These are phyloP conservation scores for Chamaetylas fuelleborni DNA, from an alignment of 2,113 vertebrate genomes.

Conservation along the genomic window DNA sequence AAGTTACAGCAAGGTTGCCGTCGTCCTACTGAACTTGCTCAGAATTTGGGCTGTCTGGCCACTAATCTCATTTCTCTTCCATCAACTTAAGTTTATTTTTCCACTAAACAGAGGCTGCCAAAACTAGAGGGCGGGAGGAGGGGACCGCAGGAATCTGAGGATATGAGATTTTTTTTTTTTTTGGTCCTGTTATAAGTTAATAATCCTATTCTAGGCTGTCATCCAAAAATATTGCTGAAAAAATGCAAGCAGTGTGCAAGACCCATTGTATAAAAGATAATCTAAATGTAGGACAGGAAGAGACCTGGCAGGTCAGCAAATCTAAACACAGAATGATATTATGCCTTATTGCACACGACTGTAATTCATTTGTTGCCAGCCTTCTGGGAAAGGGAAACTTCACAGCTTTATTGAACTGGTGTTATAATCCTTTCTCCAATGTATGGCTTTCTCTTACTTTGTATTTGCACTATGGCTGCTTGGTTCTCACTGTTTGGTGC, in stretches of 20 bases:
- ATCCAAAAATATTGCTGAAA: constrained; percentile 40
- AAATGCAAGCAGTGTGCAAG: constrained; percentile 15
- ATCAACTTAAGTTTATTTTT: constrained; percentile 9
- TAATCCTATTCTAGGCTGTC: constrained; percentile 38
- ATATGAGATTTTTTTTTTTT: not conserved
- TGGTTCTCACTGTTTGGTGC: not conserved
- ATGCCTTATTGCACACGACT: not conserved
- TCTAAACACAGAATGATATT: not conserved
- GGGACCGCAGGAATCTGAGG: not conserved
- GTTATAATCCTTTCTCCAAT: not conserved
- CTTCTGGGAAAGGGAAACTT: not conserved
- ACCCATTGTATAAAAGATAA: constrained; percentile 22
- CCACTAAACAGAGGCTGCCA: not conserved
- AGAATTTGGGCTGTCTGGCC: not conserved
- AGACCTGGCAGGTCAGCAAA: constrained; percentile 20
- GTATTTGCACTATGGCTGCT: not conserved
- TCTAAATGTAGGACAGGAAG: constrained; percentile 49
- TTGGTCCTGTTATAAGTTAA: constrained; percentile 10
- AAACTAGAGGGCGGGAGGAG: not conserved
- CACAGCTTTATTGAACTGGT: not conserved
- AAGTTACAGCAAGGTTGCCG: not conserved
- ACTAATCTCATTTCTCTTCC: not conserved
- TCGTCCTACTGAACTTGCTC: not conserved
- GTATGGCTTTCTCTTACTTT: not conserved
- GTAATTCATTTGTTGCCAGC: not conserved